Evolutionary conservation across 2,797 vertebrate species (phyloP).

Genomic region (Spinus pinus): DNA sequence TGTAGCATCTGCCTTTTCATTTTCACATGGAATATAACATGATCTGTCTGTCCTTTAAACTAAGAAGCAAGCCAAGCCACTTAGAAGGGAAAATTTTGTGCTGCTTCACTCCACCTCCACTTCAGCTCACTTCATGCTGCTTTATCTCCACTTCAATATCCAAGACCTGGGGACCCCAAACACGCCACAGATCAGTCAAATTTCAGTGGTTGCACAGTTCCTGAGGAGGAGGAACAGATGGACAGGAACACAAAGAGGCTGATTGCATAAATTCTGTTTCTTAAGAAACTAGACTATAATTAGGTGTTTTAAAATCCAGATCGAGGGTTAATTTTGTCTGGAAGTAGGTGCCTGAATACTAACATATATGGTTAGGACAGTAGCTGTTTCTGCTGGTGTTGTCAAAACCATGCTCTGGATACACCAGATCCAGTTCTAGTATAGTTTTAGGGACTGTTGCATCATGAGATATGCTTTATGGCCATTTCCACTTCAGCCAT

Average conservation of each 20-base stretch:
- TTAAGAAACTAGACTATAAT: constrained; percentile 23
- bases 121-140: not conserved
- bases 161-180: not conserved
- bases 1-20: not conserved
- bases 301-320: constrained; percentile 7
- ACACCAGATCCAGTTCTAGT: not conserved
- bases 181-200: not conserved
- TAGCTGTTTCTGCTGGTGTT: not conserved
- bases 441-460: not conserved
- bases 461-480: not conserved
- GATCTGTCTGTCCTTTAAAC: not conserved
- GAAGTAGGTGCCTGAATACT: not conserved
- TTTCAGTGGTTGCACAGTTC: not conserved
- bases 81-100: not conserved
- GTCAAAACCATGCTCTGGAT: not conserved
- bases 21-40: not conserved
- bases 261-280: constrained; percentile 14
- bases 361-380: not conserved
- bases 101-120: not conserved
- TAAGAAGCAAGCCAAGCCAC: not conserved
- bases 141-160: not conserved
- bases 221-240: constrained; percentile 42
- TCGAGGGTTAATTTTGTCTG: not conserved
- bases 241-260: constrained; percentile 16
- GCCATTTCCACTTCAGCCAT: not conserved